Percentiles rank a stretch among this genome's conserved stretches.
These are phyloP conservation scores for Eupithecia subfuscata DNA, from an alignment of 2,888 invertebrate species.

Conservation along the genomic window DNA sequence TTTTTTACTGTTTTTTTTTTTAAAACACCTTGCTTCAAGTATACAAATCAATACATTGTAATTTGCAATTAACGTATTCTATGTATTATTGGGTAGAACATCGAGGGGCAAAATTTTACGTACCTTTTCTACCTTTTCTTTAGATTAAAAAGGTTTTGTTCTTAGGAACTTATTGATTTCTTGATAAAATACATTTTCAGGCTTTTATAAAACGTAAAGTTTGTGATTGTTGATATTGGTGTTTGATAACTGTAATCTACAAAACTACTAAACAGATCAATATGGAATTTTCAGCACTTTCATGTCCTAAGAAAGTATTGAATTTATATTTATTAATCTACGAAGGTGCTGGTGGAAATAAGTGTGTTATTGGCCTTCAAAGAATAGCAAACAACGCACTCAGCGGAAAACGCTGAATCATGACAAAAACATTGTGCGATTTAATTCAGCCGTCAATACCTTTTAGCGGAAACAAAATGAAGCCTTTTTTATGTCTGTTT, in stretches of 20 bases:
- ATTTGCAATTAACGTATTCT: not conserved
- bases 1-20: too few species aligned
- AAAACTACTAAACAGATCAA: not conserved
- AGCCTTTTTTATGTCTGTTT: conserved; percentile 37
- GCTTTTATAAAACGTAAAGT: not conserved
- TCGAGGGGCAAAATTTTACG: not conserved
- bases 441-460: conserved; percentile 23
- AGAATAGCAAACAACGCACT: not conserved
- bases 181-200: not conserved
- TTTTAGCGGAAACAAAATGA: conserved; percentile 29
- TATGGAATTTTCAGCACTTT: not conserved
- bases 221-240: too few species aligned
- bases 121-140: not conserved
- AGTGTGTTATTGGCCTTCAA: not conserved
- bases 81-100: too few species aligned
- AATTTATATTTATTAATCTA: not conserved
- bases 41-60: not conserved
- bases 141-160: not conserved
- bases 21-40: not conserved
- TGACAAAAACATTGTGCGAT: conserved; percentile 6
- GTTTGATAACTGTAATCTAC: not conserved
- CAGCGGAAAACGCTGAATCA: not conserved
- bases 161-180: not conserved
- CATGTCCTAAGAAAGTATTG: not conserved
- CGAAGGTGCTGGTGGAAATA: not conserved